Evolutionary conservation across 2,888 invertebrate species (phyloP).

Genomic region (Sympetrum striolatum): DNA sequence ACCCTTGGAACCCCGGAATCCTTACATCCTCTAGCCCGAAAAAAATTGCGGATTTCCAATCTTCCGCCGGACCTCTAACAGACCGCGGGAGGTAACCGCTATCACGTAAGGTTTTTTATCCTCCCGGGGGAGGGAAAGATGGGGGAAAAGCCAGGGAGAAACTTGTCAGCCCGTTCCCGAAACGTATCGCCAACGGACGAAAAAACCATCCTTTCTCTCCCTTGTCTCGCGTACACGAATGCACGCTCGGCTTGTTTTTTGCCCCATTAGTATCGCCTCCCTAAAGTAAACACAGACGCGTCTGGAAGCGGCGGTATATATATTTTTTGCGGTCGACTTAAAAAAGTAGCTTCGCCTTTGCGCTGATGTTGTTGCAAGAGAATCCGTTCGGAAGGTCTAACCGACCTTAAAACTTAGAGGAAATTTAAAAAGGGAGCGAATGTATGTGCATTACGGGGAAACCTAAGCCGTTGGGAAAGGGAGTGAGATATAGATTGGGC

Average conservation of each 20-base stretch:
- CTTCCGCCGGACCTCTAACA: not conserved
- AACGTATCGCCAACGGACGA: conserved; percentile 20
- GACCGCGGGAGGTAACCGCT: not conserved
- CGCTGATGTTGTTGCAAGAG: not conserved
- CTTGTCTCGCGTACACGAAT: not conserved
- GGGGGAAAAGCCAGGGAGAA: not conserved
- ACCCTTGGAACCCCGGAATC: not conserved
- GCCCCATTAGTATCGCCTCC: conserved; percentile 34
- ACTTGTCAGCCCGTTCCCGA: conserved; percentile 32
- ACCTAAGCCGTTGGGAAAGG: not conserved
- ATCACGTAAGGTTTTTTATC: not conserved
- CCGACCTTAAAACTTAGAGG: not conserved
- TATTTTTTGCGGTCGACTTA: not conserved
- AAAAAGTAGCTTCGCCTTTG: not conserved
- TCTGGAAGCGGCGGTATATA: not conserved
- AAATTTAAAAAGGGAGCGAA: not conserved
- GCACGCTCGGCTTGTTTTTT: conserved; percentile 2
- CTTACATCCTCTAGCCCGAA: not conserved
- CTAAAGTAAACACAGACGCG: conserved; percentile 40
- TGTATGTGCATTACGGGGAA: not conserved
- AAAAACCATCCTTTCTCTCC: not conserved
- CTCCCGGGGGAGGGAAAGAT: not conserved
- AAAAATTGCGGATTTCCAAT: not conserved
- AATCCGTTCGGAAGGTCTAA: not conserved
- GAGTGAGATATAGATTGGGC: not conserved